A percentile compares a stretch with the other conserved stretches of the same genome.
phyloP scores from a whole-genome alignment of 2,113 vertebrate species.

The Cebus imitator region DNA sequence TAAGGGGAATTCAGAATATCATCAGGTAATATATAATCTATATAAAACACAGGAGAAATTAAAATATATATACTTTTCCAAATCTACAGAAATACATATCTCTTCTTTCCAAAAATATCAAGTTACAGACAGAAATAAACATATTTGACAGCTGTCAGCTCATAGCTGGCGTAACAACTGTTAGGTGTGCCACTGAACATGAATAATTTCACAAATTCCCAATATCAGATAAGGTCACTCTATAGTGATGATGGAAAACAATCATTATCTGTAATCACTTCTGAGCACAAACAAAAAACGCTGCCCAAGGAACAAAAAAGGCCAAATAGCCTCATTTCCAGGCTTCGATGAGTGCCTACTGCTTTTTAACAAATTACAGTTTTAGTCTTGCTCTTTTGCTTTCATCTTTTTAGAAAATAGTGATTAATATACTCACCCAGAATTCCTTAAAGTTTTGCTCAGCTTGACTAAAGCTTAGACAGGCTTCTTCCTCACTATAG shows the following conservation, averaged over 20 bases:
- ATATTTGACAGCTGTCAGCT: slow-evolving; percentile 2
- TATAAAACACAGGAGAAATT: not conserved
- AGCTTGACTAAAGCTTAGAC: not conserved
- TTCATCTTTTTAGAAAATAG: not conserved
- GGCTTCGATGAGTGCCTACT: not conserved
- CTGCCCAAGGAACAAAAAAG: not conserved
- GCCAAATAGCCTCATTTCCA: not conserved
- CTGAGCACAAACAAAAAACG: not conserved
- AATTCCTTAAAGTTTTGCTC: not conserved
- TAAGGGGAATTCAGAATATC: not conserved
- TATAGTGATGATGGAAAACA: not conserved
- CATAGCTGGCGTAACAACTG: not conserved
- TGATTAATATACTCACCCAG: not conserved
- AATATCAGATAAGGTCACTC: not conserved
- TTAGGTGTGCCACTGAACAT: not conserved
- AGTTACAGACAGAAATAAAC: slow-evolving; percentile 3
- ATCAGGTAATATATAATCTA: not conserved
- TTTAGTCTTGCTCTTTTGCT: not conserved
- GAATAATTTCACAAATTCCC: slow-evolving; percentile 3
- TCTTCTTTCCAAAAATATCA: not conserved
- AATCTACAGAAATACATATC: not conserved
- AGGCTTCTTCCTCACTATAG: not conserved
- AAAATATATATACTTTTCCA: not conserved
- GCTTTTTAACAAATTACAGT: not conserved
- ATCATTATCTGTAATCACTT: not conserved